Base-by-base conservation (phyloP, 2,113 vertebrate species). In the Nipponia nippon region DNA sequence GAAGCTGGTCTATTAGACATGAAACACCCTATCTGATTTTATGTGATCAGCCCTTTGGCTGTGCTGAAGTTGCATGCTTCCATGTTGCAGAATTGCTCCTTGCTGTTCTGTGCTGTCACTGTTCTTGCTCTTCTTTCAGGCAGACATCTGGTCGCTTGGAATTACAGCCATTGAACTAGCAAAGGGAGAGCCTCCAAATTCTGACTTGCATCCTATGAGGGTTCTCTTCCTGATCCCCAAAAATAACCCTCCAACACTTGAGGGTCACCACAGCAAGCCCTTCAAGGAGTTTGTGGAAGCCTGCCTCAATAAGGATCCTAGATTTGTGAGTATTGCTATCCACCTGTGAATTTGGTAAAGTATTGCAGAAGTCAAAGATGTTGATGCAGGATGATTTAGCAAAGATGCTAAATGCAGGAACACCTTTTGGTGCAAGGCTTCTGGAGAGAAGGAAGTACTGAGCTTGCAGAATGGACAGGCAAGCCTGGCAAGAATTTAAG, bases 271-370 rank as follows among this genome's bases (percentile, higher is more conserved):
- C 98, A 99, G 99, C 98, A 99, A 99, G 94, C 99, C 99, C 56
- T 99, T 99, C 96, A 99, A 99, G 96, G 99, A 99, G 93, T 99
- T 99, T 95, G 99, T 99, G 95, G 99, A 99, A 96, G 99, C 99
- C 61, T 99, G 99, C 97, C 98, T 99, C 96, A 99, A 99, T 96
- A 99, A 99, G 98, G 99, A 99, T 96, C 99, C 99, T 34, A 98
- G 99, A 97, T 99, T 99, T 95, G 99, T 99, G 97, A 99, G 99
- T 99, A 83, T 49, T 46, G 20, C 81, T 76, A 40, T 23, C 34
- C 36, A 27, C 25, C 13, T 72, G 32, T 47, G 40, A 26, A 16
- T 69, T 55, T 44, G 52, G 52, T 61, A 12, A 18, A 38, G 26
- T 7, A 38, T 10, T 16, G 49, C 52, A 61, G 71, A 50, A 40